Evolutionary conservation across 2,888 invertebrate genomes (phyloP).

Genomic region (Oscheius sp.): DNA sequence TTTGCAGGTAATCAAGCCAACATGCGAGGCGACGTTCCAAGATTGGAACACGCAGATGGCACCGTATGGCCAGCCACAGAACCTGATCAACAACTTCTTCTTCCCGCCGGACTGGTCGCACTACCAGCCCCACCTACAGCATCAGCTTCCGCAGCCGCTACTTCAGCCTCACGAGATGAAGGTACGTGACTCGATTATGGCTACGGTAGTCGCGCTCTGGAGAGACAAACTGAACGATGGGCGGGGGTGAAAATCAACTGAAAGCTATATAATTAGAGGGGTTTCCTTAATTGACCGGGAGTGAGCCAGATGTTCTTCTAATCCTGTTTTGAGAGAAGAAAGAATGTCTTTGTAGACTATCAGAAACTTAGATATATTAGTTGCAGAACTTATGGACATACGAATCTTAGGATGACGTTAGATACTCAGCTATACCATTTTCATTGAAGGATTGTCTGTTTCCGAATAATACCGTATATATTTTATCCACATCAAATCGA

Average conservation of each 20-base stretch:
- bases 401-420: no score
- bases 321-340: no score
- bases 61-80: conserved; percentile 41
- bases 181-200: conserved; percentile 18
- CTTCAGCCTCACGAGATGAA: conserved; percentile 42
- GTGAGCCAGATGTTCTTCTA: neutral
- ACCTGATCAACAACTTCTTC: conserved; percentile 24
- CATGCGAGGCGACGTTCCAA: conserved; percentile 58
- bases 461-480: no score
- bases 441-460: no score
- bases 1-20: conserved; percentile 62
- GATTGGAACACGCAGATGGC: conserved; percentile 50
- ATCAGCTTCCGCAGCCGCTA: conserved; percentile 36
- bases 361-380: no score
- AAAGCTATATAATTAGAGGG: neutral
- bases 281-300: neutral
- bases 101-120: conserved; percentile 47
- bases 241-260: neutral
- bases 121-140: conserved; percentile 25
- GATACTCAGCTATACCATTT: no score
- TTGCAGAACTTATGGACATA: no score
- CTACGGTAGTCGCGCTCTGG: conserved; percentile 25
- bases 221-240: neutral
- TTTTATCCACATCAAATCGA: no score
- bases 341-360: no score